A percentile compares a stretch with the other conserved stretches of the same genome.
phyloP scores from a whole-genome alignment of 2,113 vertebrate species.

The Spea bombifrons region DNA sequence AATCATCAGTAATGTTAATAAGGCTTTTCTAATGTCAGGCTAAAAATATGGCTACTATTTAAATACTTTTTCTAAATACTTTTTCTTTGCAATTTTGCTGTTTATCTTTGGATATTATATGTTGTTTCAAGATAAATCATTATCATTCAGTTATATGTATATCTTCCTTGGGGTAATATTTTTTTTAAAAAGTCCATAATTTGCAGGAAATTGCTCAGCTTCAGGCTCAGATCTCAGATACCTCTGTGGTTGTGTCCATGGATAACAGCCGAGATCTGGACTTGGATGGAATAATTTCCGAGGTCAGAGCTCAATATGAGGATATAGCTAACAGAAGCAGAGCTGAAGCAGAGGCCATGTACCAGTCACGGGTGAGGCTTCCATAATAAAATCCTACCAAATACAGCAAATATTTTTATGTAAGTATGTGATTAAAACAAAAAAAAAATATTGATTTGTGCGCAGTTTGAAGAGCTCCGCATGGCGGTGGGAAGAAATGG shows the following conservation, averaged over 20 bases:
- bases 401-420: not conserved
- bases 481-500: conserved; percentile 34
- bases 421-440: not conserved
- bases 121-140: too few relatives aligned
- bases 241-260: conserved; percentile 78
- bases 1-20: too few relatives aligned
- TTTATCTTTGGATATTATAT: too few relatives aligned
- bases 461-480: conserved; percentile 29
- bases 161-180: too few relatives aligned
- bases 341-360: conserved; percentile 82
- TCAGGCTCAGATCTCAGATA: conserved; percentile 37
- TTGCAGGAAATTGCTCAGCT: conserved; percentile 26
- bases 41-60: not conserved
- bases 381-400: not conserved
- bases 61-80: not conserved
- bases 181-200: not conserved
- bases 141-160: too few relatives aligned
- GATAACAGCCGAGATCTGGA: conserved; percentile 84
- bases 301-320: conserved; percentile 86
- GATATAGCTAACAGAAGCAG: conserved; percentile 78
- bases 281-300: conserved; percentile 76
- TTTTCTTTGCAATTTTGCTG: not conserved
- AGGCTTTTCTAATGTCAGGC: too few relatives aligned
- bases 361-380: conserved; percentile 61
- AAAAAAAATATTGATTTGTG: not conserved